A percentile compares a stretch with the other conserved stretches of the same genome.
Conservation (phyloP, 2,888 invertebrate species). For the Neoaliturus tenellus region DNA sequence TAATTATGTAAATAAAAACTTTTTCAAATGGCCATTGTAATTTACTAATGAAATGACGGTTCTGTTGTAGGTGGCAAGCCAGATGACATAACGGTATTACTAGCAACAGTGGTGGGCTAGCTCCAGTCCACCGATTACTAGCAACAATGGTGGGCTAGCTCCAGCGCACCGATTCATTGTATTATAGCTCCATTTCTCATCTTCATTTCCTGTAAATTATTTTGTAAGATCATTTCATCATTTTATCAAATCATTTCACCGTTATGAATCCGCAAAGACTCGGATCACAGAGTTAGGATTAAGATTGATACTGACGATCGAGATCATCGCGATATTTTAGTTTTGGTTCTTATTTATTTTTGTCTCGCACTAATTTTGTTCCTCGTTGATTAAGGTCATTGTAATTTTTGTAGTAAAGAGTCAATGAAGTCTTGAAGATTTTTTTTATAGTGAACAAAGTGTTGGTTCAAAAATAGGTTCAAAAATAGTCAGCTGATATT, state of each 20-base stretch:
- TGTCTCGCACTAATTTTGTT: constrained; percentile 11
- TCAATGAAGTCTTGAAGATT: background rate
- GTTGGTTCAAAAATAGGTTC: background rate
- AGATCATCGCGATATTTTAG: background rate
- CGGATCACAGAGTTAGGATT: background rate
- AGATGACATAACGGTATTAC: constrained; percentile 98
- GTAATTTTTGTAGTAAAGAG: background rate
- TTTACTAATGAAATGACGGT: too few species aligned
- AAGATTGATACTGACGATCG: background rate
- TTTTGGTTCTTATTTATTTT: constrained; percentile 10
- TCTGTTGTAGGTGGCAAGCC: constrained; percentile 94
- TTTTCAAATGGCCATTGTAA: too few species aligned
- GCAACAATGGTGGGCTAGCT: constrained; percentile 84
- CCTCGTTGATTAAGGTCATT: background rate
- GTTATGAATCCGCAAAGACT: background rate
- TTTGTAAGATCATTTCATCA: constrained; percentile 37
- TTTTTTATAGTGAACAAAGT: constrained; percentile 4
- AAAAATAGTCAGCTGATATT: background rate
- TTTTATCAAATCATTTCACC: background rate
- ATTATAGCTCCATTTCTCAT: constrained; percentile 33
- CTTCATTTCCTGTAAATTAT: constrained; percentile 41
- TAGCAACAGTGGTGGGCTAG: constrained; percentile 89
- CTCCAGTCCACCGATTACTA: constrained; percentile 81
- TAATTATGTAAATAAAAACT: too few species aligned
- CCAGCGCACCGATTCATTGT: constrained; percentile 38